A percentile compares a stretch with the other conserved stretches of the same genome.
These are phyloP conservation scores for Clytia hemisphaerica DNA, from an alignment of 30 jellyfish, hydroid and myxozoan genomes.

Conservation along the genomic window DNA sequence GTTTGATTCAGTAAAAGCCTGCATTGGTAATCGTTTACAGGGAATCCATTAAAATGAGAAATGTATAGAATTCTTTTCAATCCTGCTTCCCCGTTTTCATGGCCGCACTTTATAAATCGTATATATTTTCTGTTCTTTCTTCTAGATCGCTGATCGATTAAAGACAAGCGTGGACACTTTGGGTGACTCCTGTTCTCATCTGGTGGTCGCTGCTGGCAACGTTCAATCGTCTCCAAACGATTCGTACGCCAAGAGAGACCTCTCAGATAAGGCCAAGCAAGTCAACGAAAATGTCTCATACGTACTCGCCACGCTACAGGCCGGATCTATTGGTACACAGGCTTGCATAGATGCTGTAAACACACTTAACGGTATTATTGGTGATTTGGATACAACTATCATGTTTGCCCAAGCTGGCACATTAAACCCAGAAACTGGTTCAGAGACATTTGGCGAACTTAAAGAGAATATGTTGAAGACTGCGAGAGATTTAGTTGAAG, in stretches of 20 bases:
- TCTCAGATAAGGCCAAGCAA: slow-evolving; percentile 13
- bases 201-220: slow-evolving; percentile 11
- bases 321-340: slow-evolving; percentile 82
- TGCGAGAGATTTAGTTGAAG: slow-evolving; percentile 66
- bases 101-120: too few species aligned
- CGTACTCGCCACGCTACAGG: slow-evolving; percentile 67
- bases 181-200: slow-evolving; percentile 13
- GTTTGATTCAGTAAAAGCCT: too few species aligned
- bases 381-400: slow-evolving; percentile 73
- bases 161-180: slow-evolving; percentile 1
- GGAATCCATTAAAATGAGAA: too few species aligned
- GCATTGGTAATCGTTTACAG: too few species aligned
- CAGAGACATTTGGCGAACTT: slow-evolving; percentile 66
- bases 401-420: slow-evolving; percentile 89
- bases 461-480: slow-evolving; percentile 70
- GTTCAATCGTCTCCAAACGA: neutral
- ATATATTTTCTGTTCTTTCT: neutral
- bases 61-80: too few species aligned
- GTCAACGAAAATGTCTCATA: slow-evolving; percentile 31
- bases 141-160: slow-evolving; percentile 11
- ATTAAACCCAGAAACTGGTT: slow-evolving; percentile 50
- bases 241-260: neutral
- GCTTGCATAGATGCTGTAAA: slow-evolving; percentile 68
- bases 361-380: slow-evolving; percentile 65
- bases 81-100: too few species aligned